Conservation (phyloP, 2,113 vertebrate genomes). For the Artemisiospiza belli region DNA sequence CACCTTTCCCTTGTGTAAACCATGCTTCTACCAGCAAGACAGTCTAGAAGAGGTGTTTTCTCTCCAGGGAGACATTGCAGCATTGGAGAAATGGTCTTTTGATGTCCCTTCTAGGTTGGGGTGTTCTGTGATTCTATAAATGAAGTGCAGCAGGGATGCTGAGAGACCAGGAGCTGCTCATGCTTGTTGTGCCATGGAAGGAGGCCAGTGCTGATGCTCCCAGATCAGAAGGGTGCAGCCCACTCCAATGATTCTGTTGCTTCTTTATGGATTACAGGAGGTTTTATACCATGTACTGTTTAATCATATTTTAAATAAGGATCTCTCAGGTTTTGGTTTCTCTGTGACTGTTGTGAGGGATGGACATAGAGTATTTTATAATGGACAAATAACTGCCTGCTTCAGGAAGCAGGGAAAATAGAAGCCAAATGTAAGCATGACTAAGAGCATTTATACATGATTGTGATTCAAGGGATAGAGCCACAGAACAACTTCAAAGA, state of each 20-base stretch:
- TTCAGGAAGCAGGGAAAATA: background rate
- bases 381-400: background rate
- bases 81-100: background rate
- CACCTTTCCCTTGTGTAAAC: background rate
- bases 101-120: background rate
- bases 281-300: background rate
- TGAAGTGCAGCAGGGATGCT: background rate
- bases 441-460: background rate
- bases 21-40: background rate
- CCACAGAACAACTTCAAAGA: conserved; percentile 53
- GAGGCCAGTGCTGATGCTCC: background rate
- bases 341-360: background rate
- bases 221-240: background rate
- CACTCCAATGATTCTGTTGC: background rate
- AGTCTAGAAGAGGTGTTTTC: background rate
- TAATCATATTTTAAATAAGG: background rate
- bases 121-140: background rate
- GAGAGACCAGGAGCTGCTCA: background rate
- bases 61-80: background rate
- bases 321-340: background rate
- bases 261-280: background rate
- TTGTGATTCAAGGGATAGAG: conserved; percentile 47
- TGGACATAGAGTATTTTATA: background rate
- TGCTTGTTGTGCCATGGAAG: background rate
- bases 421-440: conserved; percentile 11